Evolutionary conservation across 30 jellyfish, hydroid and myxozoan genomes (phyloP).

Genomic region (Chrysaora quinquecirrha): DNA sequence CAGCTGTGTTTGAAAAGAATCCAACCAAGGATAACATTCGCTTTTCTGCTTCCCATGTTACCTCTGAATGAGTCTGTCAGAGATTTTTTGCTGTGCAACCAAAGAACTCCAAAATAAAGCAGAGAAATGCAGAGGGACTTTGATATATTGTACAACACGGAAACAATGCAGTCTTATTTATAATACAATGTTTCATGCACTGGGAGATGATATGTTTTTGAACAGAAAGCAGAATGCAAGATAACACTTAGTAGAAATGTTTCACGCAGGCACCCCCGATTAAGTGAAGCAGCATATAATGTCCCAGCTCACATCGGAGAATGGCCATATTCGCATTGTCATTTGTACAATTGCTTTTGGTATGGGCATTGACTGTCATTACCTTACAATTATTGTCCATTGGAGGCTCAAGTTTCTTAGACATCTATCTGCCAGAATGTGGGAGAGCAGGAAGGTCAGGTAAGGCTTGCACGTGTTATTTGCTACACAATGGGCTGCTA

Average conservation of each 20-base stretch:
- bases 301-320: neutral
- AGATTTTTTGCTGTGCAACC: neutral
- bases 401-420: conserved; percentile 43
- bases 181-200: neutral
- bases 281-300: conserved; percentile 19
- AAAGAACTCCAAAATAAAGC: neutral
- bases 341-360: conserved; percentile 48
- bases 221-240: neutral
- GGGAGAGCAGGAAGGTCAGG: conserved; percentile 58
- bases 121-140: neutral
- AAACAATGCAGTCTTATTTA: conserved; percentile 6
- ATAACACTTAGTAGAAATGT: conserved; percentile 31
- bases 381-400: conserved; percentile 19
- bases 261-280: conserved; percentile 51
- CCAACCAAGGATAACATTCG: conserved; percentile 25
- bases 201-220: conserved; percentile 30
- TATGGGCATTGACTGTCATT: conserved; percentile 45
- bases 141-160: conserved; percentile 15
- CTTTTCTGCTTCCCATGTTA: conserved; percentile 10
- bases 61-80: conserved; percentile 5
- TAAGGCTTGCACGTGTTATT: conserved; percentile 21
- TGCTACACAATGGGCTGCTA: conserved; percentile 29
- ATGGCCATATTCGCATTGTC: conserved; percentile 22
- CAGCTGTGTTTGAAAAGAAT: conserved; percentile 28
- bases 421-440: conserved; percentile 38